Conservation (phyloP, 2,888 invertebrate genomes). For the Zhengitettix transpicula region DNA sequence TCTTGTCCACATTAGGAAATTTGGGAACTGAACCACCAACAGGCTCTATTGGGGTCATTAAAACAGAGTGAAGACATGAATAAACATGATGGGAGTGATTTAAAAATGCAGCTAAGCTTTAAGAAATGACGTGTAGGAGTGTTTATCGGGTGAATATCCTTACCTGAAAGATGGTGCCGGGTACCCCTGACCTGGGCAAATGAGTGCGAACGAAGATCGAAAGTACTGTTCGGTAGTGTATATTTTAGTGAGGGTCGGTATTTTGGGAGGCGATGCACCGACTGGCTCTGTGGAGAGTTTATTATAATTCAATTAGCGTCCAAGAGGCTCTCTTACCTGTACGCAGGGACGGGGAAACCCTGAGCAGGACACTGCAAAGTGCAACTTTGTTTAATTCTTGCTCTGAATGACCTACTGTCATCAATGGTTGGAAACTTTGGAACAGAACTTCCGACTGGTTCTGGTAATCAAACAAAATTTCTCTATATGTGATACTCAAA, state of each 20-base stretch:
- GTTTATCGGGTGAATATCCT: constrained; percentile 10
- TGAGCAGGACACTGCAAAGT: constrained; percentile 49
- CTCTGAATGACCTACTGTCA: constrained; percentile 41
- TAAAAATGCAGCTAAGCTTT: neutral
- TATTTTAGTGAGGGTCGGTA: constrained; percentile 27
- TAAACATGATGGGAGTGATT: neutral
- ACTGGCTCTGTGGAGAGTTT: constrained; percentile 30
- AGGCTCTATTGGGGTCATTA: constrained; percentile 35
- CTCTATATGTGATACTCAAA: too few species aligned
- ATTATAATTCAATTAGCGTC: too few species aligned
- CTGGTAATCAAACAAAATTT: constrained; percentile 21
- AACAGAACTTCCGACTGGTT: constrained; percentile 49
- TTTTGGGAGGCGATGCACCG: constrained; percentile 42
- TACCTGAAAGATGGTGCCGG: constrained; percentile 42
- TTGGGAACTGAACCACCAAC: constrained; percentile 51
- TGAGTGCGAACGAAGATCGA: constrained; percentile 34
- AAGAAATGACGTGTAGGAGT: too few species aligned
- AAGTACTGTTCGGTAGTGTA: constrained; percentile 19
- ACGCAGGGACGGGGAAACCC: constrained; percentile 47
- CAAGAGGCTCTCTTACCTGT: constrained; percentile 38
- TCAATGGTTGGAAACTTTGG: constrained; percentile 52
- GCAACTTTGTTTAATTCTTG: constrained; percentile 30
- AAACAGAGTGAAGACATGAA: neutral
- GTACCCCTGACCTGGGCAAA: constrained; percentile 58
- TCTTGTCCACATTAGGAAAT: constrained; percentile 47